phyloP scores from a whole-genome alignment of 1,140 invertebrate species.

The Arion vulgaris region DNA sequence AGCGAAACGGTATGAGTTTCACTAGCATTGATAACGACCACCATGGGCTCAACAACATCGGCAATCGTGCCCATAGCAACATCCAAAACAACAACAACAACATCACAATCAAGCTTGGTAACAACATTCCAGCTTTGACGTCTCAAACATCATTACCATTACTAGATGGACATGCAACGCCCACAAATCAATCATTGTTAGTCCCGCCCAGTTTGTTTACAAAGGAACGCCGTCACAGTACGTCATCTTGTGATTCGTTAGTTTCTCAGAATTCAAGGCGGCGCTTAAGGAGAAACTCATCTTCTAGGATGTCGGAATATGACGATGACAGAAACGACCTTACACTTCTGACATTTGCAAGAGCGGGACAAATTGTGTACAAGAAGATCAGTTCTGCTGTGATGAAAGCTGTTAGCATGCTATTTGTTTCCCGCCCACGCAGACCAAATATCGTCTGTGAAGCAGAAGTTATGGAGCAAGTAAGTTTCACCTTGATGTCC shows the following conservation, averaged over 20 bases:
- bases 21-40: not conserved
- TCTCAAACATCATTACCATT: not conserved
- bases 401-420: not conserved
- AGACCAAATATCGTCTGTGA: conserved; percentile 10
- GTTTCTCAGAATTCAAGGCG: not conserved
- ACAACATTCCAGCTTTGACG: not conserved
- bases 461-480: conserved; percentile 17
- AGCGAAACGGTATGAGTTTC: not conserved
- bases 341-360: conserved; percentile 14
- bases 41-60: not conserved
- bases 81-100: conserved; percentile 1
- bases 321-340: conserved; percentile 4
- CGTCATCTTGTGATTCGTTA: conserved; percentile 16
- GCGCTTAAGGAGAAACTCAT: conserved; percentile 14
- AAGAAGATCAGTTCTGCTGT: not conserved
- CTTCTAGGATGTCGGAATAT: conserved; percentile 4
- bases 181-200: not conserved
- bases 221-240: conserved; percentile 6
- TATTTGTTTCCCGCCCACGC: not conserved
- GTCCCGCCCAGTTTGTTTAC: not conserved
- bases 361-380: not conserved
- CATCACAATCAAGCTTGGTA: not conserved
- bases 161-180: not conserved
- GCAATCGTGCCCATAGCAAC: not conserved
- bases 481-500: not conserved